These are phyloP conservation scores for Hemibagrus wyckioides DNA, from an alignment of 2,113 vertebrate species.

Conservation along the genomic window DNA sequence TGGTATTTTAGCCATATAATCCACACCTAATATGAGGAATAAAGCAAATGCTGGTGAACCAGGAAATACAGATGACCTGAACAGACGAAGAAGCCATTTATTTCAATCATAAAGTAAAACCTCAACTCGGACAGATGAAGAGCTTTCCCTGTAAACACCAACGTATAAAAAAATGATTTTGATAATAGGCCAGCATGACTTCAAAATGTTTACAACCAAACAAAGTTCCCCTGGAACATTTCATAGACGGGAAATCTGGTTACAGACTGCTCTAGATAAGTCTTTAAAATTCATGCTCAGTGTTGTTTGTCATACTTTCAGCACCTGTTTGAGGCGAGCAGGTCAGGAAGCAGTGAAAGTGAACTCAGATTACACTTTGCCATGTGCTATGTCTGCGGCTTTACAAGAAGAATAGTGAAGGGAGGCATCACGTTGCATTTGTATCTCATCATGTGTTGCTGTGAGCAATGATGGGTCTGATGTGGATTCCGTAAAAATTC, in stretches of 20 bases:
- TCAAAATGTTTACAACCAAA: neutral
- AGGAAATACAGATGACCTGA: neutral
- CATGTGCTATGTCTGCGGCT: constrained; percentile 19
- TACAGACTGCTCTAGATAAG: neutral
- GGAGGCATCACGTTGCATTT: neutral
- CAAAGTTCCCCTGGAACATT: neutral
- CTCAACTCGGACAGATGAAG: neutral
- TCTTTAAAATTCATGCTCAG: neutral
- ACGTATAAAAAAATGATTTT: neutral
- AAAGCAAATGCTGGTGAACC: neutral
- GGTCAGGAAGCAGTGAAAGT: neutral
- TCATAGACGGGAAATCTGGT: neutral
- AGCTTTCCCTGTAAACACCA: neutral
- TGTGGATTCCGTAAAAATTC: neutral
- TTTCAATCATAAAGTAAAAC: neutral
- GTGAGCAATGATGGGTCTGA: neutral
- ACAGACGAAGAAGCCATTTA: neutral
- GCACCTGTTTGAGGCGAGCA: neutral
- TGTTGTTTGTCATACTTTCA: neutral
- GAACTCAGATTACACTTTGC: neutral
- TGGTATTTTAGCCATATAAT: neutral
- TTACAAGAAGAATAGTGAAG: neutral
- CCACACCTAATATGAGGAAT: neutral
- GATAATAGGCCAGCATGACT: neutral
- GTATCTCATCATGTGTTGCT: neutral